Evolutionary conservation across 64 coral and sea anemone genomes (phyloP).

Genomic region (Dendronephthya gigantea): DNA sequence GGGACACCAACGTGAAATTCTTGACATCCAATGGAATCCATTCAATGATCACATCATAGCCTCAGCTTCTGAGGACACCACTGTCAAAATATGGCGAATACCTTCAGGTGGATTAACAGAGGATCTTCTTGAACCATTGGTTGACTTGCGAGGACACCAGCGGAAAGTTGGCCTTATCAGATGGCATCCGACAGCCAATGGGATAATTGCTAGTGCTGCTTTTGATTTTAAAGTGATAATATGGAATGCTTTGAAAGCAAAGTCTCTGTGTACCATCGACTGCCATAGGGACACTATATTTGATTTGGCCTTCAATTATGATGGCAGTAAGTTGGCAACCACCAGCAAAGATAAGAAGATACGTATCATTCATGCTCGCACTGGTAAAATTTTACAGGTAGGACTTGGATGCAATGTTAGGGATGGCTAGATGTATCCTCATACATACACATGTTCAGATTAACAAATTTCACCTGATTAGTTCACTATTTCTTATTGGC

Average conservation of each 20-base stretch:
- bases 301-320: conserved; percentile 78
- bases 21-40: conserved; percentile 91
- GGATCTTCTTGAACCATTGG: conserved; percentile 71
- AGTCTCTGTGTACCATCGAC: conserved; percentile 61
- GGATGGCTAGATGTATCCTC: no score
- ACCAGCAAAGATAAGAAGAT: conserved; percentile 96
- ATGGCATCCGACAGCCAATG: conserved; percentile 87
- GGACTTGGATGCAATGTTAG: neutral
- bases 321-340: conserved; percentile 82
- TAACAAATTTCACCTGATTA: no score
- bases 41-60: conserved; percentile 87
- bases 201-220: conserved; percentile 80
- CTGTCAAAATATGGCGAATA: conserved; percentile 85
- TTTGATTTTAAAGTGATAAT: conserved; percentile 81
- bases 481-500: no score
- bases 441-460: no score
- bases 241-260: conserved; percentile 69
- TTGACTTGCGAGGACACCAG: conserved; percentile 61
- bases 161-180: conserved; percentile 79
- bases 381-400: conserved; percentile 45
- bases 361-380: conserved; percentile 72
- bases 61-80: conserved; percentile 76
- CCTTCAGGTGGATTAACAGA: conserved; percentile 66
- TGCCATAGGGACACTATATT: conserved; percentile 84
- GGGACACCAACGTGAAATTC: conserved; percentile 55